Evolutionary conservation across 2,797 vertebrate genomes (phyloP), one percentile per base, ranked within the genome.

Genomic region (Acropternis orthonyx): DNA sequence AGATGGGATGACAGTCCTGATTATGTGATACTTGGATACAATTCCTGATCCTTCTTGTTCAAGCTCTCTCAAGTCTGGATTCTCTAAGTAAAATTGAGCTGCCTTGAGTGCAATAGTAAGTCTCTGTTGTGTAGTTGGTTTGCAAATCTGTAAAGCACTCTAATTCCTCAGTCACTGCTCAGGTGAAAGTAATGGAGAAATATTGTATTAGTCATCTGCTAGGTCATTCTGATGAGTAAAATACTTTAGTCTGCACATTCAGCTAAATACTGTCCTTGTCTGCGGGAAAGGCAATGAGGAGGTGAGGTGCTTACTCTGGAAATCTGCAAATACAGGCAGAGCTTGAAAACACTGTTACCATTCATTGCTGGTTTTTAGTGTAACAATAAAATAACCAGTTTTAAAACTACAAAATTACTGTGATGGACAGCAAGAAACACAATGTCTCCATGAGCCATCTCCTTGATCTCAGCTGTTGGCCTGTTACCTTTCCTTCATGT

Each of bases 91-190:
- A 7, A 34, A 19, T 16, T 67, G 41, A 52, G 27, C 36, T 71
- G 48, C 9, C 85, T 36, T 27, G 24, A 23, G 28, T 83, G 32
- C 27, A 65, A 34, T 39, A 28, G 1, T 36, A 32, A 32, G 20
- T 43, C 85, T 66, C 27, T 78, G 10, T 72, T 36, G 19, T 0
- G 0, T 32, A 39, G 23, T n/a, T 77, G 36, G 10, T 8, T 4
- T 71, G 34, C 62, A 51, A 19, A 20, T 75, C 14, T 49, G 0
- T 32, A 26, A 19, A 73, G 36, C 34, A 36, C 52, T 76, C 41
- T 26, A 18, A 19, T 39, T 75, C 12, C 18, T 58, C 22, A 58
- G 3, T 68, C 49, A 32, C 43, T 89, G 63, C 37, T 77, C 28
- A 44, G 49, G 32, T 78, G 67, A 79, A 63, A 56, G 34, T 22